Evolutionary conservation across 2,888 invertebrate species (phyloP).

Genomic region (Yponomeuta sedellus): DNA sequence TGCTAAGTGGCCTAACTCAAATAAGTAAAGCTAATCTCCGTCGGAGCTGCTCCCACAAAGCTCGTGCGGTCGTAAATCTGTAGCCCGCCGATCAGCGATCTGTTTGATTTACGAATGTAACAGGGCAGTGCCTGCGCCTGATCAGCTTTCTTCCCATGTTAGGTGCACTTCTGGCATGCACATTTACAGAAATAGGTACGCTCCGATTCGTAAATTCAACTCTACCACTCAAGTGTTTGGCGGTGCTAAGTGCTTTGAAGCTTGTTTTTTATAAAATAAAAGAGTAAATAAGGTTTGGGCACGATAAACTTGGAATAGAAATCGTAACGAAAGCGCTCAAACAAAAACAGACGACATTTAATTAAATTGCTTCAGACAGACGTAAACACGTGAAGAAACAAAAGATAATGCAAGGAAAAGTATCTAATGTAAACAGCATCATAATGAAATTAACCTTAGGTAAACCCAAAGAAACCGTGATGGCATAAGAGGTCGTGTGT

Average conservation of each 20-base stretch:
- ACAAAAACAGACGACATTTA: too few species aligned
- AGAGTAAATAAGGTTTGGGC: too few species aligned
- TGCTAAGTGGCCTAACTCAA: not conserved
- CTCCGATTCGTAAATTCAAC: not conserved
- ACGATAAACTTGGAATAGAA: too few species aligned
- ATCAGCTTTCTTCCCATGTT: constrained; percentile 64
- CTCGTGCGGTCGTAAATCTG: constrained; percentile 42
- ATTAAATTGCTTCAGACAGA: too few species aligned
- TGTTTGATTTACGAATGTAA: constrained; percentile 49
- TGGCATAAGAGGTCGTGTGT: not conserved
- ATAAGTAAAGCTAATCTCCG: constrained; percentile 17
- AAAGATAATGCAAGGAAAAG: too few species aligned
- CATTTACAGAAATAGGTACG: constrained; percentile 28
- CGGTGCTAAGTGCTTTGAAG: too few species aligned
- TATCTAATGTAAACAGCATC: too few species aligned
- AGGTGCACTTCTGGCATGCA: constrained; percentile 31
- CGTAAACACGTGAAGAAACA: too few species aligned
- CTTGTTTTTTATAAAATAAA: too few species aligned
- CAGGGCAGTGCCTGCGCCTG: constrained; percentile 34
- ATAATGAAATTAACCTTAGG: too few species aligned
- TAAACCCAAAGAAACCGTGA: not conserved
- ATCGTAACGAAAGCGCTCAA: too few species aligned
- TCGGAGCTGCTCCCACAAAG: constrained; percentile 21
- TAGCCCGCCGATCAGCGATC: constrained; percentile 49
- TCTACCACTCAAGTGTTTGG: not conserved